phyloP scores from a whole-genome alignment of 2,888 invertebrate genomes.

The Catotricha subobsoleta region DNA sequence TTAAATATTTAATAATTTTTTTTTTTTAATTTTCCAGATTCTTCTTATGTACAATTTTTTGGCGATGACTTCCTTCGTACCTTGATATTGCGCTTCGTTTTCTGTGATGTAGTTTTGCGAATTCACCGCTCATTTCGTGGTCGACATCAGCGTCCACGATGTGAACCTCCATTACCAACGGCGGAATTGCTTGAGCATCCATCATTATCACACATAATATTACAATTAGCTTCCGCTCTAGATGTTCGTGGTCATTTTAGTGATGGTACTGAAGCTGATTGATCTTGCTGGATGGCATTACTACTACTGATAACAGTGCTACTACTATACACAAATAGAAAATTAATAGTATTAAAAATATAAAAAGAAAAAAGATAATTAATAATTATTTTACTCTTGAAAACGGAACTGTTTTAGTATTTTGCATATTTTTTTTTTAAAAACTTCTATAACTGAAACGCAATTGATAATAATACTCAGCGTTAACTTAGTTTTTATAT shows the following conservation, averaged over 20 bases:
- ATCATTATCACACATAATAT: constrained; percentile 54
- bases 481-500: too few relatives aligned
- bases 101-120: constrained; percentile 79
- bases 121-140: constrained; percentile 73
- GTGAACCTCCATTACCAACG: constrained; percentile 73
- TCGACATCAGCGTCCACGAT: constrained; percentile 69
- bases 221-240: constrained; percentile 66
- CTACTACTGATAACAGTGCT: background rate
- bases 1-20: too few relatives aligned
- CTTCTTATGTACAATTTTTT: constrained; percentile 66
- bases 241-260: constrained; percentile 48
- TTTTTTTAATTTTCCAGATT: constrained; percentile 32
- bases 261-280: constrained; percentile 30
- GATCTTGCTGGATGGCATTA: constrained; percentile 15
- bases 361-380: too few relatives aligned
- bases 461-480: too few relatives aligned
- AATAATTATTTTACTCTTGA: too few relatives aligned
- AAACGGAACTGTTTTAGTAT: too few relatives aligned
- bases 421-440: too few relatives aligned
- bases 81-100: constrained; percentile 73
- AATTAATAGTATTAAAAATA: too few relatives aligned
- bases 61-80: constrained; percentile 88
- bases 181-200: constrained; percentile 74
- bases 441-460: too few relatives aligned
- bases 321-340: too few relatives aligned